These are phyloP conservation scores for Episyrphus balteatus DNA, from an alignment of 1,140 invertebrate genomes.

Conservation along the genomic window DNA sequence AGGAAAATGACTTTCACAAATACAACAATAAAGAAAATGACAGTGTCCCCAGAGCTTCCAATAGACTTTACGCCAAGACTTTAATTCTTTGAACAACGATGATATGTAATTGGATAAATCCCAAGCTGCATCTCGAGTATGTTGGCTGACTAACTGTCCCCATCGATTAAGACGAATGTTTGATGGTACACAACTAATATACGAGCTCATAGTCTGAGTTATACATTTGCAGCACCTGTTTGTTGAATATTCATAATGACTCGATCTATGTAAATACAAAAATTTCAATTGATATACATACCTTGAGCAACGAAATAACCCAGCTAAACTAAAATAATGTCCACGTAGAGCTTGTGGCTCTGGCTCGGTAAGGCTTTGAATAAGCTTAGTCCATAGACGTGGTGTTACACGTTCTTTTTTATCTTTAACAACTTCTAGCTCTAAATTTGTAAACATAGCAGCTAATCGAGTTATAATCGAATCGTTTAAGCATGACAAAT, in stretches of 20 bases:
- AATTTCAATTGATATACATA: slow-evolving; percentile 25
- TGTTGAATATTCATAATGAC: slow-evolving; percentile 1
- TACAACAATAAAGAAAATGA: slow-evolving; percentile 66
- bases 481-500: slow-evolving; percentile 73
- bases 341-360: slow-evolving; percentile 59
- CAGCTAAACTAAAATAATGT: slow-evolving; percentile 65
- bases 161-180: slow-evolving; percentile 57
- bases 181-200: slow-evolving; percentile 52
- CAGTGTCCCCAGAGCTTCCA: slow-evolving; percentile 85
- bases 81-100: slow-evolving; percentile 61
- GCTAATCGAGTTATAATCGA: slow-evolving; percentile 55
- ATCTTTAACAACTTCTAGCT: slow-evolving; percentile 65
- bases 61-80: slow-evolving; percentile 81
- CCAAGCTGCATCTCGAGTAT: slow-evolving; percentile 65
- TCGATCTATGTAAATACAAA: background rate
- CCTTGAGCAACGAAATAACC: slow-evolving; percentile 57
- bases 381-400: slow-evolving; percentile 69
- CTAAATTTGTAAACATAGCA: slow-evolving; percentile 67
- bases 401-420: slow-evolving; percentile 75
- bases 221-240: slow-evolving; percentile 42
- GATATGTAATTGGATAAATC: slow-evolving; percentile 72
- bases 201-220: slow-evolving; percentile 49
- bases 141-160: slow-evolving; percentile 55
- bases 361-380: slow-evolving; percentile 58
- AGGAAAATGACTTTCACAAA: slow-evolving; percentile 64